phyloP scores from a whole-genome alignment of 2,113 vertebrate genomes.

The Phocoena phocoena region DNA sequence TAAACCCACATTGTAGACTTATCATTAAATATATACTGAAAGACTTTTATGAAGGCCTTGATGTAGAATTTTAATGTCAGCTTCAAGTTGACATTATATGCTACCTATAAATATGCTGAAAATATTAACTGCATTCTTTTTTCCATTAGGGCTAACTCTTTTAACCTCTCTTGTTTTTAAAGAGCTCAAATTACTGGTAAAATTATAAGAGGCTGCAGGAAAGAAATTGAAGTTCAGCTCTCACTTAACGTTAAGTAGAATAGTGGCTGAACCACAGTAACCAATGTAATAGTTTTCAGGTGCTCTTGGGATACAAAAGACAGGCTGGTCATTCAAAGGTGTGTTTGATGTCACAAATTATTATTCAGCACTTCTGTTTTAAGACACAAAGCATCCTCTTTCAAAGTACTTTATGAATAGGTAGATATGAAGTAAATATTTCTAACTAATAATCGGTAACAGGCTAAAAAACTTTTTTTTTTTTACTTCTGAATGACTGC shows the following conservation, averaged over 20 bases:
- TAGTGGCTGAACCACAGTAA: not conserved
- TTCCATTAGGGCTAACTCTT: not conserved
- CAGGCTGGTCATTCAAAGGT: not conserved
- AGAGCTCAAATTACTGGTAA: slow-evolving; percentile 35
- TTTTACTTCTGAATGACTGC: not conserved
- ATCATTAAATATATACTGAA: not conserved
- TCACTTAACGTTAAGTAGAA: not conserved
- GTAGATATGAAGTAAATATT: not conserved
- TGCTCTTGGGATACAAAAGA: not conserved
- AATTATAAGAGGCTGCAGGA: not conserved
- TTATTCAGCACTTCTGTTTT: not conserved
- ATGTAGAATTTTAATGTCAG: slow-evolving; percentile 21
- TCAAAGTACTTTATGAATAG: not conserved
- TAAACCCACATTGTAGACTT: not conserved
- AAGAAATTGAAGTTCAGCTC: not conserved
- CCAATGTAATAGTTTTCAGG: not conserved
- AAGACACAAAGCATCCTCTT: not conserved
- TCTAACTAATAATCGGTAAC: not conserved
- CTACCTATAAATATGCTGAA: slow-evolving; percentile 26
- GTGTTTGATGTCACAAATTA: not conserved
- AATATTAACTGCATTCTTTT: not conserved
- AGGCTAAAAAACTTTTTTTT: not conserved
- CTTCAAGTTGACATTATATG: not conserved
- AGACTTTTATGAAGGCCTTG: not conserved
- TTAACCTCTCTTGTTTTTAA: not conserved